Base-by-base conservation (phyloP, 2,113 vertebrate genomes). In the Xiphias gladius region DNA sequence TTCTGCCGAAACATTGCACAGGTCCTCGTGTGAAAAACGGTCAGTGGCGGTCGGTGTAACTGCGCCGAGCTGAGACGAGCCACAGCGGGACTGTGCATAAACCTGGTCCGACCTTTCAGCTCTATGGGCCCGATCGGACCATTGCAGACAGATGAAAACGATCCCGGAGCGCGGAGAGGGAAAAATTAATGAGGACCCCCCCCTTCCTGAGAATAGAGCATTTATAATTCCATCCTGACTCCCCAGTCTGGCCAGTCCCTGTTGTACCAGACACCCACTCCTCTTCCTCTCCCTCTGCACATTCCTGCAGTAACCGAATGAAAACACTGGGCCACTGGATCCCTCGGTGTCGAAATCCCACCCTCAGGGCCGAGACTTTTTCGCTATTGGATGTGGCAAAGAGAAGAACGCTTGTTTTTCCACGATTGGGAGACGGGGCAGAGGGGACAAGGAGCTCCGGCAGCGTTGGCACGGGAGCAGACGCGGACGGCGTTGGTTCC, bases 341-440 rank as follows among this genome's bases (percentile, higher is more conserved):
- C 68, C 81, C 30, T 57, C 7, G 20, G 3, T 39, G 79, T 62
- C 2, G 61, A 84, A 82, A 91, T 83, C 89, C 91, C 92, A 83
- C 88, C 89, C 79, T 85, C 85, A 2, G 73, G 41, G 30, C 68
- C 26, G 58, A 73, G 43, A 22, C 43, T 50, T 32, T 64, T 46
- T 76, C 67, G 83, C 84, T 80, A 91, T 88, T 92, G 92, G 87
- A 91, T 79, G 76, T 39, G 76, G 37, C 54, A 62, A 90, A 89
- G 71, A 92, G 90, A 91, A 85, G 65, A 64, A 83, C 70, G 67
- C 58, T 85, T 82, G 86, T 93, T 80, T 82, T 89, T 75, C 14
- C 69, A 48, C 65, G 39, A 71, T 89, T 73, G 89, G 89, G 86
- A 89, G 90, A 92, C 75, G 62, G 79, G 65, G 39, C 28, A 37